phyloP scores from a whole-genome alignment of 2,113 vertebrate genomes.

The Gymnobelideus leadbeateri region DNA sequence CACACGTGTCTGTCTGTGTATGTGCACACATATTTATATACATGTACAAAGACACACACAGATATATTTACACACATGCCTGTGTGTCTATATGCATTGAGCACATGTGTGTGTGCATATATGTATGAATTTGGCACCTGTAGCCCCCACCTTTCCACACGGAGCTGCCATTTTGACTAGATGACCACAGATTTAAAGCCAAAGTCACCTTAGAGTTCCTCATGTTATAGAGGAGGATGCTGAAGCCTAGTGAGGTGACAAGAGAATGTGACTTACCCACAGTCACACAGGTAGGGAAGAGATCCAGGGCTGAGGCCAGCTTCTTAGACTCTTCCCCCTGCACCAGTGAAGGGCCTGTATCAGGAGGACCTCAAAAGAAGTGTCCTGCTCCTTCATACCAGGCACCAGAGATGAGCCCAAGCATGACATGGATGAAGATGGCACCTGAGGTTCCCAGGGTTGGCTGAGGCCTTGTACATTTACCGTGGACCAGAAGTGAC shows the following conservation, averaged over 20 bases:
- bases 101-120: too few species aligned
- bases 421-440: not conserved
- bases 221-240: not conserved
- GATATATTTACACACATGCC: too few species aligned
- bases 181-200: not conserved
- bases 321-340: too few species aligned
- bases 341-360: not conserved
- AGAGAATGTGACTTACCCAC: too few species aligned
- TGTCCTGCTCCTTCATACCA: not conserved
- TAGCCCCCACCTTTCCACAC: not conserved
- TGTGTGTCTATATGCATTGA: accelerated
- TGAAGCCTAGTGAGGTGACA: not conserved
- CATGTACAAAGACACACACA: not conserved
- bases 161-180: not conserved
- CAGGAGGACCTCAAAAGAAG: not conserved
- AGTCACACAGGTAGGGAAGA: not conserved
- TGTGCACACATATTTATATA: not conserved
- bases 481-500: not conserved
- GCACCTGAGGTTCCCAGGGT: too few species aligned
- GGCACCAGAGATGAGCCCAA: not conserved
- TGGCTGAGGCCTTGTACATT: too few species aligned
- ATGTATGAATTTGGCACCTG: too few species aligned
- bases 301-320: not conserved
- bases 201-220: not conserved
- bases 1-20: too few species aligned